Evolutionary conservation across 2,113 vertebrate species (phyloP), one percentile per base, ranked within the genome.

Genomic region (Polypterus senegalus): DNA sequence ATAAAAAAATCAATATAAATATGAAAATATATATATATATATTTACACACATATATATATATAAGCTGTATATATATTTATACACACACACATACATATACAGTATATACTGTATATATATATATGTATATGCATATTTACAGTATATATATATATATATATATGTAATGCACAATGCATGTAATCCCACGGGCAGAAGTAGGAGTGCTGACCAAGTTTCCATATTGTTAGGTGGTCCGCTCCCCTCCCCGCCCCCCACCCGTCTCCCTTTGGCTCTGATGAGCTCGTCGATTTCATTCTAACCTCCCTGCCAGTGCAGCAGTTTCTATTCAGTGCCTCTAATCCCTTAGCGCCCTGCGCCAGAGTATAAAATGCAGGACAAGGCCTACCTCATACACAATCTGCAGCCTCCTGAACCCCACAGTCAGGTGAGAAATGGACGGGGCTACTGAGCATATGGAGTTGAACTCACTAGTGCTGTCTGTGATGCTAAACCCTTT

Each of bases 281-380:
- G 84, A 86, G 83, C 76, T 79, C 69, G 79, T 79, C 66, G 71
- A 79, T 84, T 86, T 80, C 80, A 77, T 84, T 85, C 80, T 84
- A 70, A 79, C 68, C 69, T 62, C 71, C 72, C 74, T 77, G 76
- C 83, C 76, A 73, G 81, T 78, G 84, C 83, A 86, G 84, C 81
- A 66, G 75, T 69, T 83, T 82, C 85, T 73, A 74, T 79, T 84
- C 72, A 79, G 60, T 79, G 66, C 46, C 49, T 52, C 27, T 84
- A 86, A 84, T 84, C 80, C 82, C 76, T 64, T 57, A 68, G n/a
- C 65, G 70, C 72, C 62, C 69, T 4, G 65, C 69, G 72, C 77
- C 73, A 77, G 79, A 70, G 64, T 81, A 83, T 85, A 83, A 82
- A 84, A 78, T 66, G 54, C 58, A 46, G 64, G 65, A 63, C 66